A percentile compares a stretch with the other conserved stretches of the same genome.
Evolutionary conservation across 2,797 vertebrate species (phyloP).

Genomic region (Cygnus olor): DNA sequence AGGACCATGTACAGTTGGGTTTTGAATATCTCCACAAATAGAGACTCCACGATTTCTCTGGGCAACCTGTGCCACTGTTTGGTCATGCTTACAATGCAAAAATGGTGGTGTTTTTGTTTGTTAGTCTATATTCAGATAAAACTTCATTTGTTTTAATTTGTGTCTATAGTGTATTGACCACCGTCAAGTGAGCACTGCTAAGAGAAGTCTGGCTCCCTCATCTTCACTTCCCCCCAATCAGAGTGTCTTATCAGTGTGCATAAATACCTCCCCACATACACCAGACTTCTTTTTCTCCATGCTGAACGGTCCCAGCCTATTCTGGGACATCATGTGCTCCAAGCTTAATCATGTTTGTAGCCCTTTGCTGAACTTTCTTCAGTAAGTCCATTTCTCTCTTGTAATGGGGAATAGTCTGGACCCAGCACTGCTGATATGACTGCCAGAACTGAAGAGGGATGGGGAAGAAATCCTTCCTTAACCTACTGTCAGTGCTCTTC

Average conservation of each 20-base stretch:
- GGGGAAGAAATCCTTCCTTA: neutral
- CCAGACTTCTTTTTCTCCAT: neutral
- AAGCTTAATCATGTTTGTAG: neutral
- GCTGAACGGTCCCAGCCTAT: neutral
- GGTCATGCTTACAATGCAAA: neutral
- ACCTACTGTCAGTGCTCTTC: fast-evolving
- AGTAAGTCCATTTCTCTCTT: neutral
- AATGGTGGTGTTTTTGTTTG: too few relatives aligned
- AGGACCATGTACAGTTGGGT: neutral
- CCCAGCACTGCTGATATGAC: neutral
- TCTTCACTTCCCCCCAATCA: neutral
- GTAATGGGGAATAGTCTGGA: neutral
- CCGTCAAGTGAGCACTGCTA: neutral
- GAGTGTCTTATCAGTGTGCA: too few relatives aligned
- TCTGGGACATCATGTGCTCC: neutral
- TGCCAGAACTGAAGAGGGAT: neutral
- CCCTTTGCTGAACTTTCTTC: neutral
- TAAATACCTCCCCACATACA: neutral
- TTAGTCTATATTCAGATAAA: neutral
- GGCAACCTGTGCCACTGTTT: neutral
- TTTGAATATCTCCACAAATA: neutral
- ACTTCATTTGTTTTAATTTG: neutral
- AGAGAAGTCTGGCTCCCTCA: neutral
- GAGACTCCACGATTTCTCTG: neutral
- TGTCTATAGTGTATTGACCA: neutral